phyloP scores from a whole-genome alignment of 2,888 invertebrate genomes.

The Conomelus anceps region DNA sequence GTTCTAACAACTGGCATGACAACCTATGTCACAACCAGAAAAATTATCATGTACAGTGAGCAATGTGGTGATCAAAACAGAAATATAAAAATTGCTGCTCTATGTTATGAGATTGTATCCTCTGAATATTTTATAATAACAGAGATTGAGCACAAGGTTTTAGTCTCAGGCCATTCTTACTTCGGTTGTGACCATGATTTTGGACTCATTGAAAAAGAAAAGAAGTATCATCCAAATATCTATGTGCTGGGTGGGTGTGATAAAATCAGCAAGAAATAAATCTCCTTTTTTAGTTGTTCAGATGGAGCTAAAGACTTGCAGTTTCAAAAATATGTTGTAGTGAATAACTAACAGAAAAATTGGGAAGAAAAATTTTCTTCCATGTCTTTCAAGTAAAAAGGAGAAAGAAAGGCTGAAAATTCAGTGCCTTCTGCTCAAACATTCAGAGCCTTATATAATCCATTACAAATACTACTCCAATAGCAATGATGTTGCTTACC shows the following conservation, averaged over 20 bases:
- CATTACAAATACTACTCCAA: no score
- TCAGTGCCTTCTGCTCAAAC: no score
- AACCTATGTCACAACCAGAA: neutral
- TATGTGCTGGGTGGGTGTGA: neutral
- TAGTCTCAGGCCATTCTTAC: neutral
- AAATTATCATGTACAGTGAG: neutral
- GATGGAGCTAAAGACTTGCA: neutral
- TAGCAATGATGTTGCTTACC: no score
- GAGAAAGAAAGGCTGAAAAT: no score
- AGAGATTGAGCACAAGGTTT: neutral
- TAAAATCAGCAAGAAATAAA: neutral
- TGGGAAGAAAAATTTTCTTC: no score
- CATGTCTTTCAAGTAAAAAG: no score
- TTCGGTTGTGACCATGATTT: neutral
- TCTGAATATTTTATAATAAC: neutral
- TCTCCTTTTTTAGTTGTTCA: neutral
- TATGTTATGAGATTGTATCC: neutral
- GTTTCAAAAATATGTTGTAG: neutral
- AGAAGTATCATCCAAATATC: neutral
- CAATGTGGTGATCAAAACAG: neutral
- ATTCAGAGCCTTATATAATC: no score
- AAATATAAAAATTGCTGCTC: neutral
- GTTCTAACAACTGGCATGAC: neutral
- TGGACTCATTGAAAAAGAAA: neutral
- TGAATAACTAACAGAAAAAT: neutral